These are phyloP conservation scores for Platycheirus rosarum DNA, from an alignment of 2,888 invertebrate species.

Conservation along the genomic window DNA sequence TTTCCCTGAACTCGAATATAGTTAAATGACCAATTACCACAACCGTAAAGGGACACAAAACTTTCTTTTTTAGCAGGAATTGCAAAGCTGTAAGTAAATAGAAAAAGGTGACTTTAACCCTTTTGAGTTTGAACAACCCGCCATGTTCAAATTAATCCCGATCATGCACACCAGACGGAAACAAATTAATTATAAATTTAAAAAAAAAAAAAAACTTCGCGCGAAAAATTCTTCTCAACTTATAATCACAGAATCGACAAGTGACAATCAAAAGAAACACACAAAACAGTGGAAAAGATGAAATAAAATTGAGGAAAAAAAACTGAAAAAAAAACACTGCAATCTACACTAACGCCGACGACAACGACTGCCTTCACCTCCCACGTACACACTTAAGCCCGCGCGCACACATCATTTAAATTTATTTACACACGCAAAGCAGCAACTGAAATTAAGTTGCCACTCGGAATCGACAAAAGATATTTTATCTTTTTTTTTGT, in stretches of 20 bases:
- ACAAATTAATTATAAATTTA: not conserved
- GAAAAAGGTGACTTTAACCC: slow-evolving; percentile 5
- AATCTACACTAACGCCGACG: slow-evolving; percentile 24
- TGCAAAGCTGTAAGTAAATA: slow-evolving; percentile 8
- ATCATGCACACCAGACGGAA: slow-evolving; percentile 1
- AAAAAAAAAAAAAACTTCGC: slow-evolving; percentile 17
- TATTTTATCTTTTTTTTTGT: slow-evolving; percentile 26
- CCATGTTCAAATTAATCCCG: slow-evolving; percentile 21
- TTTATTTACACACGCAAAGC: slow-evolving; percentile 56
- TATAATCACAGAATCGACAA: slow-evolving; percentile 63
- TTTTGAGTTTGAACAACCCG: slow-evolving; percentile 2
- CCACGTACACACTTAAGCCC: slow-evolving; percentile 59
- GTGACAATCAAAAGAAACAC: slow-evolving; percentile 38
- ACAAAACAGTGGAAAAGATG: slow-evolving; percentile 9
- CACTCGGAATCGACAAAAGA: slow-evolving; percentile 18
- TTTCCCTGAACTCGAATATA: too few species aligned
- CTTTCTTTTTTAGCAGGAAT: slow-evolving; percentile 22
- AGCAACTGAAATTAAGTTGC: not conserved
- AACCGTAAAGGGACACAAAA: not conserved
- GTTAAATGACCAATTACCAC: not conserved
- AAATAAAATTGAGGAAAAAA: slow-evolving; percentile 10
- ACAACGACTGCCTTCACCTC: not conserved
- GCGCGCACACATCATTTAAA: slow-evolving; percentile 47
- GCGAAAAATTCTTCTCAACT: slow-evolving; percentile 50
- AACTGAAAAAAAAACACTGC: slow-evolving; percentile 1